phyloP scores from a whole-genome alignment of 2,113 vertebrate species.

The Neolamprologus falcicula region DNA sequence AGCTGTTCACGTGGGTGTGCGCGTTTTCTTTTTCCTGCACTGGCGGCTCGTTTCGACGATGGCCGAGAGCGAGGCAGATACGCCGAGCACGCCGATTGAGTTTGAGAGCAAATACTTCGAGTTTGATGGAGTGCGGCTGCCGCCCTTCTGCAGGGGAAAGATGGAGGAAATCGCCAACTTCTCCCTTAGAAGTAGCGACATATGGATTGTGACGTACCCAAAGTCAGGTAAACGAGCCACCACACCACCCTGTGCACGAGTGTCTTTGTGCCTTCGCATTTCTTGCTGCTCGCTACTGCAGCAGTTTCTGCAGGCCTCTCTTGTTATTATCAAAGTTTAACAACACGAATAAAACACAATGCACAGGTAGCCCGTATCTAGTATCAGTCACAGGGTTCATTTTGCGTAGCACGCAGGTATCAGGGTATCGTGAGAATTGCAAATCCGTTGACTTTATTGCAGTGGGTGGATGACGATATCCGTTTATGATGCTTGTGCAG shows the following conservation, averaged over 20 bases:
- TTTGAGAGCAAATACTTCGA: slow-evolving; percentile 99
- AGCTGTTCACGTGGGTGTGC: not conserved
- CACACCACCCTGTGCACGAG: not conserved
- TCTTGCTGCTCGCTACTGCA: not conserved
- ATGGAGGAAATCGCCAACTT: slow-evolving; percentile 95
- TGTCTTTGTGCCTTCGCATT: not conserved
- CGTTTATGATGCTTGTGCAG: not conserved
- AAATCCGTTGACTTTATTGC: not conserved
- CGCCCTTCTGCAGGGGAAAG: slow-evolving; percentile 96
- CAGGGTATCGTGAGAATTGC: not conserved
- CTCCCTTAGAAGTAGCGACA: slow-evolving; percentile 89
- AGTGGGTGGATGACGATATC: not conserved
- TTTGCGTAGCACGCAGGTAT: not conserved
- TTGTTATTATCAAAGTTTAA: not conserved
- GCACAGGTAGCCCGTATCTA: not conserved
- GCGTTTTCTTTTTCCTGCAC: not conserved
- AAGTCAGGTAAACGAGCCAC: slow-evolving; percentile 82
- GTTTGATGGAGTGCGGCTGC: slow-evolving; percentile 91
- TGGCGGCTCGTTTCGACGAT: slow-evolving; percentile 65
- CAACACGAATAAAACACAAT: not conserved
- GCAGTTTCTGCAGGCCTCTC: not conserved
- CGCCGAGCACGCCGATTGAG: slow-evolving; percentile 93
- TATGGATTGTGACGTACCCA: slow-evolving; percentile 96
- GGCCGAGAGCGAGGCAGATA: slow-evolving; percentile 95
- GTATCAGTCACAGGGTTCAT: not conserved